Percentiles rank a stretch among this genome's conserved stretches.
Evolutionary conservation across 1,140 invertebrate genomes (phyloP).

Genomic region (Drosophila sechellia): DNA sequence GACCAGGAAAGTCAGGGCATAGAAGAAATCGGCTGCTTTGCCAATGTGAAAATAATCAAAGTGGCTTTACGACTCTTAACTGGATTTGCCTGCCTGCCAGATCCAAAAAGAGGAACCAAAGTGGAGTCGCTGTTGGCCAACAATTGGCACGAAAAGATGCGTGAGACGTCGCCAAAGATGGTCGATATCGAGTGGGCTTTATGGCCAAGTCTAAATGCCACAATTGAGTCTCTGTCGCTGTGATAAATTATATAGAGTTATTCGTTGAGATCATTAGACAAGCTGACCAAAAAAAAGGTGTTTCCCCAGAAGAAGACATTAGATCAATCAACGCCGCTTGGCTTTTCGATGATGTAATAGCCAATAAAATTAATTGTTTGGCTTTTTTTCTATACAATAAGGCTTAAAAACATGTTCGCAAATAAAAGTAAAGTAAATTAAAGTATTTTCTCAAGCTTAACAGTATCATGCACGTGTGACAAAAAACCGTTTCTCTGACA

Average conservation of each 20-base stretch:
- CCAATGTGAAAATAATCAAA: conserved; percentile 68
- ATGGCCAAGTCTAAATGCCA: conserved; percentile 32
- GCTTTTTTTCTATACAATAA: neutral
- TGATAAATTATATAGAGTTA: conserved; percentile 46
- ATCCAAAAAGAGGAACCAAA: conserved; percentile 2
- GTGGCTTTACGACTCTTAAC: conserved; percentile 41
- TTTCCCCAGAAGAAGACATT: conserved; percentile 29
- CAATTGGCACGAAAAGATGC: conserved; percentile 72
- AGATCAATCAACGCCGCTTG: conserved; percentile 1
- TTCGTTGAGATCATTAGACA: conserved; percentile 64
- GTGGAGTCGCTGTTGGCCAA: conserved; percentile 17
- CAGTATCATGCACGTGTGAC: neutral
- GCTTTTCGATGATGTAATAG: conserved; percentile 26
- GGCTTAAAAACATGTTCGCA: neutral
- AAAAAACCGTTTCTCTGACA: neutral
- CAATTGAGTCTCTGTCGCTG: conserved; percentile 33
- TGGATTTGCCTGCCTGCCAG: conserved; percentile 59
- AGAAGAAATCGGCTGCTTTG: conserved; percentile 24
- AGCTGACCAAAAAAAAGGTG: conserved; percentile 17
- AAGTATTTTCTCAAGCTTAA: neutral
- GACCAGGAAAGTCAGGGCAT: conserved; percentile 22
- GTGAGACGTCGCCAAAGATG: conserved; percentile 65
- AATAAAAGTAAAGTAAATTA: too few relatives aligned
- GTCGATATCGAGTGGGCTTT: conserved; percentile 59
- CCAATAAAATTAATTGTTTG: conserved; percentile 18